Base-by-base conservation (phyloP, 2,888 invertebrate genomes). In the Euphydryas editha region DNA sequence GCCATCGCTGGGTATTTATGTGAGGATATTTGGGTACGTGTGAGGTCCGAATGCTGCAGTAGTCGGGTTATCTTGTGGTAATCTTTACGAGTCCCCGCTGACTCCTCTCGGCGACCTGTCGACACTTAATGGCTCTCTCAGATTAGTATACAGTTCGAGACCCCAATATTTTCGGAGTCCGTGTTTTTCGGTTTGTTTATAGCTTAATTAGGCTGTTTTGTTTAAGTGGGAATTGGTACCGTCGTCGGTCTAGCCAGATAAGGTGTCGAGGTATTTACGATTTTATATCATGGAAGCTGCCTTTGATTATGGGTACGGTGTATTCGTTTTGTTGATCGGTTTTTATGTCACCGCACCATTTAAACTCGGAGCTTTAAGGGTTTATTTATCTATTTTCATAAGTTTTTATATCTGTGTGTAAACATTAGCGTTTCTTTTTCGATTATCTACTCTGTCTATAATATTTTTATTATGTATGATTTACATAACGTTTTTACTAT, bases 201-300 rank as follows among this genome's bases (percentile, higher is more conserved):
- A 85, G 91, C 91, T 92, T 92, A 92, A 92, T 92, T 92, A 92
- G 91, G 82, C 89, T 90, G 90, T 92, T 91, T 90, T 90, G 91
- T 90, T 86, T 87, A 84, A 89, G 84, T 87, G 84, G 86, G 83
- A 85, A 84, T 85, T 79, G 82, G 79, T 80, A 79, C 81, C 82
- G 83, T 83, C 86, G 85, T 82, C 85, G 81, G 83, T 86, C 86
- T 88, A 86, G 85, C 78, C 80, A 82, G 92, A 91, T 91, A 91
- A 90, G 85, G 90, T 90, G 92, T 90, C 80, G 89, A 81, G 87
- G 89, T 88, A 91, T 92, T 92, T 91, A 92, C 90, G 88, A 90
- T 88, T 86, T 79, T 81, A 83, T 86, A 85, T 82, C 80, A 77
- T 72, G 72, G 70, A 76, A n/a, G 77, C 80, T 80, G 77, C 75